Base-by-base conservation (phyloP, 1,140 invertebrate species). In the Gryon sp. region DNA sequence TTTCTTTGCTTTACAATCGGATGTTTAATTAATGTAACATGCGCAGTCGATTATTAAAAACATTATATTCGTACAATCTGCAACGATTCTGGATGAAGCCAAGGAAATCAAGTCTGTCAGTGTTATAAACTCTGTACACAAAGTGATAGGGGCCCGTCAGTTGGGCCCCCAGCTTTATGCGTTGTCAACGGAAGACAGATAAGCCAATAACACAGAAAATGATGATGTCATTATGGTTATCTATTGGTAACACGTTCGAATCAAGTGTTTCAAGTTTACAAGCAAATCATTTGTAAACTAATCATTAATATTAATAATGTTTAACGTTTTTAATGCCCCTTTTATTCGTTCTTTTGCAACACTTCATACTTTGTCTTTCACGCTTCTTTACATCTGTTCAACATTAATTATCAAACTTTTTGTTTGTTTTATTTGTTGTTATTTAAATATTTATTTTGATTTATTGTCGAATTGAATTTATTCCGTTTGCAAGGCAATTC, bases 211-310 rank as follows among this genome's bases (percentile, higher is more conserved):
- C 69, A 63, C 57, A 40, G 68, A 73, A 73, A 73, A 63, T 73
- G 57, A 73, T 63, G 59, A 73, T 57, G 68, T 73, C 57, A 73
- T 73, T 73, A 63, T 34, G 63, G 68, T 63, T 73, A 73, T 73
- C 68, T 73, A 63, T 73, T 26, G 68, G 68, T 73, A 73, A 73
- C 50, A 45, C 59, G 32, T 18, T 46, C 48, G 9, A 1, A 19
- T n/a, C 53, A 18, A 15, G 12, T 53, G 62, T 59, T 57, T 32
- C 34, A 18, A 48, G 6, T 6, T 28, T 8, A 8, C 9, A 46
- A 22, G 11, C 28, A 30, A 38, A 66, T 55, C 53, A 65, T 45
- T 36, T 15, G n/a, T 18, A 3, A 3, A 45, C 40, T 34, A 65
- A 53, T 65, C 53, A 14, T 19, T 28, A 26, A 26, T 43, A 53